Base-by-base conservation (phyloP, 2,113 vertebrate genomes). In the Pipa parva region DNA sequence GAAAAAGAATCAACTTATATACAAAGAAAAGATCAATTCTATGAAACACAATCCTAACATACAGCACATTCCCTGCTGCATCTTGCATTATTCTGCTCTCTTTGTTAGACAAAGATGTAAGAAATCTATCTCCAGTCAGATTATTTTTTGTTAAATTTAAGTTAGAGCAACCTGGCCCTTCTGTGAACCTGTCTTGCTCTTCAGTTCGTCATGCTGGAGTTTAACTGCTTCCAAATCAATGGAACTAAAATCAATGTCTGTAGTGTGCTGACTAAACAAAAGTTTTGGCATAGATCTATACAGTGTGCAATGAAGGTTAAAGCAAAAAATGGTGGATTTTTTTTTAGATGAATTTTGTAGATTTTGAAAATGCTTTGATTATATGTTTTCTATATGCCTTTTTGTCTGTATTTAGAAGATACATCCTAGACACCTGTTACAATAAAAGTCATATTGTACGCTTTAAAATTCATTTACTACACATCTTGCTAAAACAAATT, bases 161-260 rank as follows among this genome's bases (percentile, higher is more conserved):
- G 39, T 42, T 42, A n/a, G 39, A 42, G 39, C 15, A 42, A 42
- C 1, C 2, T 42, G 3, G 39, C 39, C 39, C 17, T 42, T 42
- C 39, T 42, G 39, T 42, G 39, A 42, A 42, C 39, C 39, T 7
- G 39, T n/a, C 2, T 42, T 15, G 17, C 17, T 42, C 39, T 42
- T n/a, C 39, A 15, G 11, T 42, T 42, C 17, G 39, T 42, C 39
- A 42, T n/a, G 27, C 26, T 7, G 20, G 17, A 31, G 52, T 56
- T 56, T 29, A 56, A 18, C 24, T 31, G 18, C 28, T 56, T 31
- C 20, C 24, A 27, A 56, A 56, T 31, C 27, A 24, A 56, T 31
- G 17, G 28, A 56, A 20, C 52, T 31, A 56, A 56, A 56, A 56
- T 56, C 52, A 56, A 56, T 56, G n/a, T 3, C 15, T 26, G 15